Percentiles rank a stretch among this genome's conserved stretches.
These are phyloP conservation scores for Cephus nigrinus DNA, from an alignment of 2,888 invertebrate genomes.

Conservation along the genomic window DNA sequence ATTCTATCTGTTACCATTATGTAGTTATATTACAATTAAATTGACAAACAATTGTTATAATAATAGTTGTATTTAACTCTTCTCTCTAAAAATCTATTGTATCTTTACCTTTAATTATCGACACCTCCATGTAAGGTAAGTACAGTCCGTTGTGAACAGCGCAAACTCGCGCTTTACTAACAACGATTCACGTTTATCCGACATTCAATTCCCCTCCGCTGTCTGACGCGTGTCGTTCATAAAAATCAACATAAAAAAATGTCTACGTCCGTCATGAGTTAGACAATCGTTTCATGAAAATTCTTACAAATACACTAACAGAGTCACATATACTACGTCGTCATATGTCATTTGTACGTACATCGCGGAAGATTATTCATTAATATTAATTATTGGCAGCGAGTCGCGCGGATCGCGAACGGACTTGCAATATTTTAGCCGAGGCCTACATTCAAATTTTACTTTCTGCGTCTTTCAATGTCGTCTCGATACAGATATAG, in stretches of 20 bases:
- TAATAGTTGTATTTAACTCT: constrained; percentile 44
- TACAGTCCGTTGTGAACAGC: constrained; percentile 14
- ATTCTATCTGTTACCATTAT: constrained; percentile 35
- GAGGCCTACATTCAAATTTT: constrained; percentile 30
- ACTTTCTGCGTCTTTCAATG: constrained; percentile 12
- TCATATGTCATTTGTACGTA: too few relatives aligned
- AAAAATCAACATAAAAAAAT: not conserved
- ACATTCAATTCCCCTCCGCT: not conserved
- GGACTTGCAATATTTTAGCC: constrained; percentile 13
- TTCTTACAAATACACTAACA: not conserved
- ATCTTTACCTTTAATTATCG: constrained; percentile 22
- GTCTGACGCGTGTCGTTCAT: not conserved
- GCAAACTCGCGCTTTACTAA: not conserved
- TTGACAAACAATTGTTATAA: constrained; percentile 45
- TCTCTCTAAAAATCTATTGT: constrained; percentile 41
- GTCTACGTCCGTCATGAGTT: not conserved
- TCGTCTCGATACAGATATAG: constrained; percentile 41
- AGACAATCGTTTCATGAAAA: not conserved
- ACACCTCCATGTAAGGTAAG: constrained; percentile 28
- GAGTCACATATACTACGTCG: not conserved
- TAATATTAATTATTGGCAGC: not conserved
- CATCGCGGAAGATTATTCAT: not conserved
- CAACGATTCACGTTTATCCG: not conserved
- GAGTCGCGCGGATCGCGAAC: constrained; percentile 15
- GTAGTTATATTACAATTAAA: constrained; percentile 50